Evolutionary conservation across 2,113 vertebrate species (phyloP).

Genomic region (Brevimyrus niger): DNA sequence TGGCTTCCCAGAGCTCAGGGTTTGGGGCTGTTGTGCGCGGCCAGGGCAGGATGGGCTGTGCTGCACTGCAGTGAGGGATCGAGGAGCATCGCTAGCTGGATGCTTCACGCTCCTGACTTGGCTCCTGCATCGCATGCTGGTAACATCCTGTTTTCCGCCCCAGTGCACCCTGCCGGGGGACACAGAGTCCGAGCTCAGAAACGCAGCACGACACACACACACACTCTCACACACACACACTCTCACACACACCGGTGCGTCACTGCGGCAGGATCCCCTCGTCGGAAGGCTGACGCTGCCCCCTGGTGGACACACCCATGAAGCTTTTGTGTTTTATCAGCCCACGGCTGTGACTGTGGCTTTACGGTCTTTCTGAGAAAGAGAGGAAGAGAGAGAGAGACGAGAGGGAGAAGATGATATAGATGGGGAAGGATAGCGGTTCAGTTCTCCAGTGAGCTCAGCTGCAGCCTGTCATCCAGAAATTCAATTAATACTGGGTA

Average conservation of each 20-base stretch:
- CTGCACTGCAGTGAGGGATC: neutral
- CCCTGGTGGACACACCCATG: constrained; percentile 9
- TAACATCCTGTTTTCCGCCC: constrained; percentile 9
- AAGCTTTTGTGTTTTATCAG: neutral
- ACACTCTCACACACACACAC: constrained; percentile 19
- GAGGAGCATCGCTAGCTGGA: neutral
- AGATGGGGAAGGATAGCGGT: neutral
- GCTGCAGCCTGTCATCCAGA: neutral
- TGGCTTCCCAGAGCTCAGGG: neutral
- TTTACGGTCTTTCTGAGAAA: neutral
- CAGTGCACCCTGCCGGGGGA: constrained; percentile 20
- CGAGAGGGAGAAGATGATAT: neutral
- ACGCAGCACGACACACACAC: constrained; percentile 40
- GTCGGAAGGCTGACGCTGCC: constrained; percentile 40
- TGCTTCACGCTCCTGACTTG: neutral
- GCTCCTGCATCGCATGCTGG: neutral
- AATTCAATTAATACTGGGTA: neutral
- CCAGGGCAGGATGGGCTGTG: neutral
- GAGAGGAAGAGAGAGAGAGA: neutral
- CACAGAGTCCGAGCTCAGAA: constrained; percentile 39
- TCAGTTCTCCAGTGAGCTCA: neutral
- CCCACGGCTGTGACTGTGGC: neutral
- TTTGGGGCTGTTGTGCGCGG: neutral
- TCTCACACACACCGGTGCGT: constrained; percentile 16
- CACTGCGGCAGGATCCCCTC: constrained; percentile 42